Evolutionary conservation across 1,140 invertebrate genomes (phyloP), one percentile per base, ranked within the genome.

Genomic region (Cotesia vestalis): DNA sequence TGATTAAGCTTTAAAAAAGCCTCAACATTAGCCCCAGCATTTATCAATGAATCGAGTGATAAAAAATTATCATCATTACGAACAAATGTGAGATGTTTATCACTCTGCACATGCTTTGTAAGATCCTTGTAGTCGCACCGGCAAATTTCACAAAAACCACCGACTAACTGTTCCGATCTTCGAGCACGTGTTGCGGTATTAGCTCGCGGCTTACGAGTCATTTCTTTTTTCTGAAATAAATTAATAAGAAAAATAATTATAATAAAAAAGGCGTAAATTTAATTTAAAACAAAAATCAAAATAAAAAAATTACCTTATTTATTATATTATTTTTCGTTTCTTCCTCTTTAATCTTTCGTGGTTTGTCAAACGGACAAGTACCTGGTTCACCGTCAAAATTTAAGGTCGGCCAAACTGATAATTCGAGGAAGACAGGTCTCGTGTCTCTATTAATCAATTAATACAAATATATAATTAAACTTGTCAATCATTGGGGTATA

Each of bases 131-230:
- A 94, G 72, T 92, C 91, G 53, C 89, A 81, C 76, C 91, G 91
- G 81, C 92, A 94, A 80, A 93, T 91, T 84, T 93, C 92, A 85
- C 92, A 94, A 78, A 92, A 93, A 63, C 93, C 92, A 62, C 86
- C 81, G 72, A 88, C 88, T 73, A 89, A 84, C 73, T 90, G 87
- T 78, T 89, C 84, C 60, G 85, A 81, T 78, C 88, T 80, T 78
- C 87, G 79, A 87, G 88, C 75, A 82, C 86, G 80, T 80, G 83
- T 81, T 88, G 89, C 77, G 11, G 40, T 46, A 88, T 87, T 81
- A 72, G 89, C 88, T 62, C 90, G 88, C 80, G 89, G 90, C 84
- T 91, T 90, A 78, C 91, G 89, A 77, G 90, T 91, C 91, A 91
- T 91, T 85, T 87, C 86, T 85, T 83, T 85, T 75, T 80, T 77